Base-by-base conservation (phyloP, 1,140 invertebrate genomes). In the Ooceraea biroi region DNA sequence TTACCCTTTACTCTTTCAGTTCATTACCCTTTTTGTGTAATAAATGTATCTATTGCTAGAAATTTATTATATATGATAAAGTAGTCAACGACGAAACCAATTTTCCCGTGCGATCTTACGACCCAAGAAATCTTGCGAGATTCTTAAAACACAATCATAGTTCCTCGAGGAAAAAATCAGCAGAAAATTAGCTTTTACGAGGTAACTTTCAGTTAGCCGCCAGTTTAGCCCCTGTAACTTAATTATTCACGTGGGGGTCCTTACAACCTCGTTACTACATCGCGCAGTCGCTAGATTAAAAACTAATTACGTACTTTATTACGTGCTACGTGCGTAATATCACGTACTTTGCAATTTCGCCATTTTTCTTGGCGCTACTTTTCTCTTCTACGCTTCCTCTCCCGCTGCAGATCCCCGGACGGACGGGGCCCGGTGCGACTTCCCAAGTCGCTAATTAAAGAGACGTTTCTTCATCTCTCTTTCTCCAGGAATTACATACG, bases 191-290 rank as follows among this genome's bases (percentile, higher is more conserved):
- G 30, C 30, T 36, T 14, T 10, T 14, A 30, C 19, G 30, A 36
- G 19, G 55, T 36, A 36, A 41, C n/a, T 44, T 57, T 19, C 11
- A 17, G 41, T 36, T 36, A 36, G 36, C 36, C 36, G 7, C 2
- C 36, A 36, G 36, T 30, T 50, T 25, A 36, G 22, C 52, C 55
- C 30, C 48, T 30, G 7, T 25, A 41, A 72, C 30, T 17, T 57
- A 72, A 72, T 72, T 72, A 72, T 72, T 57, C 52, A 57, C 50
- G 48, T 19, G 48, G 52, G 48, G 36, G 36, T 36, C 36, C 36
- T 36, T 36, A 36, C 36, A 7, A 50, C 50, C n/a, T 71, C 17
- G 30, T 41, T 72, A 72, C 52, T 12, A 27, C 12, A 3, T 2
- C 68, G 12, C 68, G 12, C 25, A 46, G 27, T 55, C 27, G 48